Evolutionary conservation across 2,888 invertebrate genomes (phyloP).

Genomic region (Formica aserva): DNA sequence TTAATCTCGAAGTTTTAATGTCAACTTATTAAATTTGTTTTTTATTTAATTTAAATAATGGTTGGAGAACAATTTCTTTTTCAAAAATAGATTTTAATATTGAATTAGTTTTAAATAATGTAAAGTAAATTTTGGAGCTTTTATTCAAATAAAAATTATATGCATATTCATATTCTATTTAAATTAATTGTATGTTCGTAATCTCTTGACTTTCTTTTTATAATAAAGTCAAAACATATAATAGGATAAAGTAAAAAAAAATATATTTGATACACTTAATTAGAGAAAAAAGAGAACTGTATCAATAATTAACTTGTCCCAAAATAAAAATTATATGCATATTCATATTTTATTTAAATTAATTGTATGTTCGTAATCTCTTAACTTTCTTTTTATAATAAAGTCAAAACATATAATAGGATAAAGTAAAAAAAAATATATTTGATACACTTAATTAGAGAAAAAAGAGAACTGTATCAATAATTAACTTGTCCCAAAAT

Average conservation of each 20-base stretch:
- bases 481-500: background rate
- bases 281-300: background rate
- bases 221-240: background rate
- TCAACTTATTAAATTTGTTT: background rate
- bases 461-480: background rate
- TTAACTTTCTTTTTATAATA: background rate
- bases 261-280: no score
- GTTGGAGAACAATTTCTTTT: background rate
- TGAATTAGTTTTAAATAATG: background rate
- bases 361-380: background rate
- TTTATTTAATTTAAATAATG: background rate
- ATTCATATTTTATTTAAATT: no score
- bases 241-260: background rate
- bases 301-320: background rate
- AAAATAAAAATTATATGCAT: no score
- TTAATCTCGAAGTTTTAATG: conserved; percentile 9
- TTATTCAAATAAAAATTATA: background rate
- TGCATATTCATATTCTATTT: background rate
- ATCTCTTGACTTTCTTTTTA: background rate
- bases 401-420: background rate
- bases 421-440: background rate
- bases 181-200: background rate
- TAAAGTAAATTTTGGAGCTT: background rate
- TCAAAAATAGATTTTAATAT: background rate
- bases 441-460: no score